A percentile compares a stretch with the other conserved stretches of the same genome.
Evolutionary conservation across 2,888 invertebrate species (phyloP).

Genomic region (Agrotis puta): DNA sequence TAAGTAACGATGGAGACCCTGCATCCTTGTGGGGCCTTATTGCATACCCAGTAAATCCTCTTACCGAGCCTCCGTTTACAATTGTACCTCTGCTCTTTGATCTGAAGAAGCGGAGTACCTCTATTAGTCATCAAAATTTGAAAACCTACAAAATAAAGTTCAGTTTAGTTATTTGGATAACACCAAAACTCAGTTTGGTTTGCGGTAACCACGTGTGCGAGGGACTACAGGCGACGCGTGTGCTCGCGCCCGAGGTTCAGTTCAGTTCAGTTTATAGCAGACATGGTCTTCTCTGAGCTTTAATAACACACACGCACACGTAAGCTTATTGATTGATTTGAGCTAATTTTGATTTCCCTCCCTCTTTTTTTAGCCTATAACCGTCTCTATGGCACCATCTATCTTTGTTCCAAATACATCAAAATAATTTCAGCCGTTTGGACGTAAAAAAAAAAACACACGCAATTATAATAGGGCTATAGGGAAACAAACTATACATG

Average conservation of each 20-base stretch:
- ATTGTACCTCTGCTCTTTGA: slow-evolving; percentile 44
- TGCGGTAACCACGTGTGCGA: not conserved
- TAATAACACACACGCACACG: no score
- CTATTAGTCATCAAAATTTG: slow-evolving; percentile 57
- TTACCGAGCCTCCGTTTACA: slow-evolving; percentile 54
- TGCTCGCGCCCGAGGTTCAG: not conserved
- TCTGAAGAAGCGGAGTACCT: slow-evolving; percentile 59
- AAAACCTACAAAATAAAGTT: slow-evolving; percentile 17
- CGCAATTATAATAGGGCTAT: no score
- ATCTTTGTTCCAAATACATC: no score
- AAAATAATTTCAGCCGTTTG: no score
- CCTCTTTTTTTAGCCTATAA: no score
- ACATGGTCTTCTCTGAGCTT: no score
- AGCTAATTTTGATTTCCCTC: no score
- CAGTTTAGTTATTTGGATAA: not conserved
- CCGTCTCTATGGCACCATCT: no score
- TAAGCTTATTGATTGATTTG: no score
- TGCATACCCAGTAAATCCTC: slow-evolving; percentile 63
- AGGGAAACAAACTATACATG: no score
- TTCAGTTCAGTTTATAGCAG: no score
- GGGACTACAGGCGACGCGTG: not conserved
- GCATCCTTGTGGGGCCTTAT: slow-evolving; percentile 66
- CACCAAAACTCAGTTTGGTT: not conserved
- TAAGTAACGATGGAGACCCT: slow-evolving; percentile 70
- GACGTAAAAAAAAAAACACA: no score